Base-by-base conservation (phyloP, 2,888 invertebrate genomes). In the Eupithecia insigniata region DNA sequence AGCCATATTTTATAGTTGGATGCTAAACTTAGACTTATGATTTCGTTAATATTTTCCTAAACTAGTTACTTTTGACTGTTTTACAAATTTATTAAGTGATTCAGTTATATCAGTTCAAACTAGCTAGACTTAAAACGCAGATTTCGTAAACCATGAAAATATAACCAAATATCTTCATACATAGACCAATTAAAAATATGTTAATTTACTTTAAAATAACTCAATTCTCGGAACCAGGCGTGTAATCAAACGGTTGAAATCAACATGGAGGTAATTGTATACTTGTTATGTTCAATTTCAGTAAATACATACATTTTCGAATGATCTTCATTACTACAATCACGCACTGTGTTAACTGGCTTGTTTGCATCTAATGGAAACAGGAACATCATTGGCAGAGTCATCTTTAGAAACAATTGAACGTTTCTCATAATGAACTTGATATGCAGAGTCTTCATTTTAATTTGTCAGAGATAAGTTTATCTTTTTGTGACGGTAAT, bases 241-340 rank as follows among this genome's bases (percentile, higher is more conserved):
- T 80, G 80, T 83, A 82, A 73, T 73, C 70, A 71, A 64, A 73
- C 34, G 67, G 58, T 26, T 79, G 81, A 79, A 83, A 84, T 83
- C 87, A 87, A 87, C 86, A 84, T 83, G 80, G 81, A 26, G n/a
- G 67, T 73, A 73, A 73, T 73, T 73, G 82, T 80, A 85, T 84
- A 84, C 81, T 85, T 84, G 84, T 85, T 85, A 83, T 58, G 67
- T 68, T 76, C 82, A 85, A 85, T 87, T 85, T 85, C 76, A 84
- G 85, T 84, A 86, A 89, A 88, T 83, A 86, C 85, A 36, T 83
- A 81, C 83, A 81, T 83, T 88, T 88, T 86, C 79, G 79, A 84
- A 80, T 85, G 82, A 87, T 90, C 88, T 89, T 87, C 85, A 88
- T 87, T 87, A 87, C 83, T 81, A 73, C 80, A 86, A 87, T 86